Base-by-base conservation (phyloP, 2,888 invertebrate genomes). In the Phaedon cochleariae region DNA sequence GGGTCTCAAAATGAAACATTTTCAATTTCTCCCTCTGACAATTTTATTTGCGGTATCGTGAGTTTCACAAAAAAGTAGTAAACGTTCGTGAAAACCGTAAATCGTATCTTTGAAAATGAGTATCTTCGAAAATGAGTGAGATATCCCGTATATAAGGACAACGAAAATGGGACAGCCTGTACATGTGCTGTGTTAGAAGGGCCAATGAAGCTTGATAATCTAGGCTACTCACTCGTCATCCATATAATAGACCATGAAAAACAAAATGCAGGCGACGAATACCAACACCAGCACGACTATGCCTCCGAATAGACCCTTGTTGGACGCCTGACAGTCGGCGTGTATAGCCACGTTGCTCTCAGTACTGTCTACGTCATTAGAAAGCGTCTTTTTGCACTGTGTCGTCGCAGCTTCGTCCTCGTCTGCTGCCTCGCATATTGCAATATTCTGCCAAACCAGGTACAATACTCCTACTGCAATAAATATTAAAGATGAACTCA, bases 251-350 rank as follows among this genome's bases (percentile, higher is more conserved):
- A 86, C 85, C 29, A 88, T 85, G 78, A 88, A 88, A 80, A 89
- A 89, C 52, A 89, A 82, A 66, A 90, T 88, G 64, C 89, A 85
- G 69, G 86, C 86, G 69, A 89, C 86, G 68, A 89, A 83, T 17
- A 86, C 86, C 21, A 88, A 80, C 1, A 88, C 83, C 60, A 88
- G 83, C 81, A 81, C 85, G 80, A 75, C 85, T 82, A 81, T 87
- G 2, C 92, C 92, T 5, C 87, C 84, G 81, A 93, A 92, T 21
- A 93, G 84, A 1, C 93, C 93, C 65, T 89, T 88, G 83, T 91
- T 92, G 60, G 92, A 89, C 1, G 92, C 89, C 76, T 92, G 90
- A 78, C 93, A 93, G 83, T 93, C 92, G 0, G 90, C 77, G 84
- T 87, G 75, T 82, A 87, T 73, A 31, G 77, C 77, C 49, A 81